Evolutionary conservation across 2,797 vertebrate genomes (phyloP).

Genomic region (Denticeps clupeoides): DNA sequence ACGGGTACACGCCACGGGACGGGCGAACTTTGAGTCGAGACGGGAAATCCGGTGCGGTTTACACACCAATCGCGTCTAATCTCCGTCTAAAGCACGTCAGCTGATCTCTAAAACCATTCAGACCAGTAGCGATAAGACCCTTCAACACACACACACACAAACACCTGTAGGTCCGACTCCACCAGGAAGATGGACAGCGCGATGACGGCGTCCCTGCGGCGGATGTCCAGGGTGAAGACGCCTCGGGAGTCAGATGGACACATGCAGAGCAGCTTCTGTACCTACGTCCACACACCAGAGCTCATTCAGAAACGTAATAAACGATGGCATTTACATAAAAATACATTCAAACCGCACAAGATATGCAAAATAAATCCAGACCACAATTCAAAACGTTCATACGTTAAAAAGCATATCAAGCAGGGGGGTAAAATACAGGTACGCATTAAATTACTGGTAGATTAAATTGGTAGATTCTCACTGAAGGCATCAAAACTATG

Average conservation of each 20-base stretch:
- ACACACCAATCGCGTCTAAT: constrained; percentile 4
- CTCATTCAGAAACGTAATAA: neutral
- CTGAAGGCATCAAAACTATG: no score
- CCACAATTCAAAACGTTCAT: no score
- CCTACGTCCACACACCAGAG: constrained; percentile 48
- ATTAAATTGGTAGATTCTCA: no score
- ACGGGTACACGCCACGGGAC: no score
- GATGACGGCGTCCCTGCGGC: constrained; percentile 87
- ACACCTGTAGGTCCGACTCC: constrained; percentile 89
- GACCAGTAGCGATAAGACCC: neutral
- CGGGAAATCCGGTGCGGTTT: neutral
- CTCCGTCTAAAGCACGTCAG: constrained; percentile 9
- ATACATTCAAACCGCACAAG: no score
- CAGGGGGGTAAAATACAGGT: no score
- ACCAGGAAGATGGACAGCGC: constrained; percentile 87
- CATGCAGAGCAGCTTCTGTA: constrained; percentile 92
- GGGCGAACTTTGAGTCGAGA: no score
- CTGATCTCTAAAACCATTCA: constrained; percentile 4
- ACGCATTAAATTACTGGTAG: no score
- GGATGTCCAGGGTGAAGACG: constrained; percentile 81
- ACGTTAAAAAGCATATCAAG: no score
- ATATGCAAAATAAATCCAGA: no score
- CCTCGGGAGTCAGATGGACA: constrained; percentile 86
- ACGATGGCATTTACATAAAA: neutral
- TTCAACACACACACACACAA: no score